These are phyloP conservation scores for Bactericera cockerelli DNA, from an alignment of 1,140 invertebrate species.

Conservation along the genomic window DNA sequence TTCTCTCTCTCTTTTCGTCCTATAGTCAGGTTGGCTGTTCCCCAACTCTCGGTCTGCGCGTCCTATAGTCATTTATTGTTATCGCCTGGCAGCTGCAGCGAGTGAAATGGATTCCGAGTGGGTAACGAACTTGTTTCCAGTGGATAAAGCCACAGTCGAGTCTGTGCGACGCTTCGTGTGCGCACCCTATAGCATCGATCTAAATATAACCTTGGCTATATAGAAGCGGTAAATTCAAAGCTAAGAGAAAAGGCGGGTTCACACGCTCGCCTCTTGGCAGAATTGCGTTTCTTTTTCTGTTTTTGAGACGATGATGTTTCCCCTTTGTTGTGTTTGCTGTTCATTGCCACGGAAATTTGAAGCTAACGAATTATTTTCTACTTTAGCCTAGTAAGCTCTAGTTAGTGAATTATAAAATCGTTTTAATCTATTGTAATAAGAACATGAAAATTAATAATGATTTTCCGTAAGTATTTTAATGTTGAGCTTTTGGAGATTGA, in stretches of 20 bases:
- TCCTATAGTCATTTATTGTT: conserved; percentile 9
- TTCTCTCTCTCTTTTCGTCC: conserved; percentile 8
- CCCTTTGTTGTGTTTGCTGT: too few relatives aligned
- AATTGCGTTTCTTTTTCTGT: too few relatives aligned
- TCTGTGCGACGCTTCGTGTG: neutral
- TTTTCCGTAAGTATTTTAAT: too few relatives aligned
- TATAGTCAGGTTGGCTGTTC: conserved; percentile 6
- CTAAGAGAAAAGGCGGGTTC: neutral
- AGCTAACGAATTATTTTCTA: too few relatives aligned
- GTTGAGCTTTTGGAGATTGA: too few relatives aligned
- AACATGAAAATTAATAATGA: too few relatives aligned
- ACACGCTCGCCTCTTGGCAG: neutral
- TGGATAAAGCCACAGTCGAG: conserved; percentile 4
- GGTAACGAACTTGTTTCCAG: conserved; percentile 3
- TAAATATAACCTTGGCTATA: conserved; percentile 2
- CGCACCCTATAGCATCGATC: conserved; percentile 8
- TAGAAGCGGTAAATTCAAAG: conserved; percentile 8
- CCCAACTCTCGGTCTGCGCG: neutral
- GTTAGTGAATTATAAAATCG: too few relatives aligned
- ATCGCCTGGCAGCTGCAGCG: conserved; percentile 4
- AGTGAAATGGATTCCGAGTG: neutral
- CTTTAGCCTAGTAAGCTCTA: too few relatives aligned
- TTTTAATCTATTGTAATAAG: too few relatives aligned
- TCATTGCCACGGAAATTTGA: too few relatives aligned
- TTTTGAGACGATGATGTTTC: too few relatives aligned